Evolutionary conservation across 2,113 vertebrate species (phyloP).

Genomic region (Psilopsiagon aurifrons): DNA sequence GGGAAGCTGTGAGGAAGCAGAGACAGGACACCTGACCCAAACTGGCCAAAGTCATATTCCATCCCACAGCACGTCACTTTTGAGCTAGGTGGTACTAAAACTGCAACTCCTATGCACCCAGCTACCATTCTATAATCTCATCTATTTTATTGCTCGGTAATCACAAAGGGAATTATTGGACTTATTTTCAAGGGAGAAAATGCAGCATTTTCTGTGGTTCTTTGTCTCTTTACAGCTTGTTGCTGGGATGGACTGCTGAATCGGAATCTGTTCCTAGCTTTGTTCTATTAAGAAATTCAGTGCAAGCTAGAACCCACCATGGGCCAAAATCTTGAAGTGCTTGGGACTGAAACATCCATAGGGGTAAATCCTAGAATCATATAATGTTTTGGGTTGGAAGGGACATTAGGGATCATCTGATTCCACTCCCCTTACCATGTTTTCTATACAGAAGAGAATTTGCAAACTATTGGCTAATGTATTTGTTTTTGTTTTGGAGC

Average conservation of each 20-base stretch:
- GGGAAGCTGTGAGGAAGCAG: too few relatives aligned
- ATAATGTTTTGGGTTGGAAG: too few relatives aligned
- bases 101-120: not conserved
- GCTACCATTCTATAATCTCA: not conserved
- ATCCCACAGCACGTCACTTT: not conserved
- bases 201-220: not conserved
- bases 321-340: too few relatives aligned
- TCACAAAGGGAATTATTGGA: not conserved
- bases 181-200: not conserved
- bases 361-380: too few relatives aligned
- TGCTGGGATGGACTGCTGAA: not conserved
- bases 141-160: not conserved
- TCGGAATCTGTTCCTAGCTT: not conserved
- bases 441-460: too few relatives aligned
- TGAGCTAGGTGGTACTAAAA: not conserved
- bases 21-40: too few relatives aligned
- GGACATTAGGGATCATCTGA: too few relatives aligned
- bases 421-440: too few relatives aligned
- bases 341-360: too few relatives aligned
- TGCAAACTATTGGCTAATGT: too few relatives aligned
- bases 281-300: not conserved
- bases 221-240: not conserved
- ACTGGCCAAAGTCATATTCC: too few relatives aligned
- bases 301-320: not conserved
- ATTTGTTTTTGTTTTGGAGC: too few relatives aligned